Evolutionary conservation across 2,113 vertebrate genomes (phyloP).

Genomic region (Grantiella picta): DNA sequence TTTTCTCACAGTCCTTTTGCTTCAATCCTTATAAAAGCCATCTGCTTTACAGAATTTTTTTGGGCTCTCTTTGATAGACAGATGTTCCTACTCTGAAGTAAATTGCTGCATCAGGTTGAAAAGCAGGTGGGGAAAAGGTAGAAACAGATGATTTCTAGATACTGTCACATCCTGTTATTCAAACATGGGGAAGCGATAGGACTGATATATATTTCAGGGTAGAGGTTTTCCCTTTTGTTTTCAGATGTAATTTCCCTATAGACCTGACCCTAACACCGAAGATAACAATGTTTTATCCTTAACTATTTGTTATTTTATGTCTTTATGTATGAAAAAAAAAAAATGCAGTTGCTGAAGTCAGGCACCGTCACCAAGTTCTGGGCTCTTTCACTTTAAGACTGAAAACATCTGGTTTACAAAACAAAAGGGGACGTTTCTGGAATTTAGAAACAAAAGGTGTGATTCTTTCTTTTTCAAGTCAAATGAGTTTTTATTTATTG

Average conservation of each 20-base stretch:
- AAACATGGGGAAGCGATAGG: background rate
- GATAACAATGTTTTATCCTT: background rate
- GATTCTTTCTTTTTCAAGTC: background rate
- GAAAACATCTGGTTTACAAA: background rate
- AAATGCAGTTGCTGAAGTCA: background rate
- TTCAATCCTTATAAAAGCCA: background rate
- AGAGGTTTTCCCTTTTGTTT: background rate
- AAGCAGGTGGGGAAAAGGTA: background rate
- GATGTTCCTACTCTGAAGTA: background rate
- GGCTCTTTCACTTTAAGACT: background rate
- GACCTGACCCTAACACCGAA: background rate
- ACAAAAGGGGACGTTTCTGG: background rate
- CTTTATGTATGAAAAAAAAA: background rate
- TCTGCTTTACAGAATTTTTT: background rate
- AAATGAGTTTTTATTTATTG: background rate
- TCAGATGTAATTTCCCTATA: background rate
- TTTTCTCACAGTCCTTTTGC: background rate
- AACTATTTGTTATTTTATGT: background rate
- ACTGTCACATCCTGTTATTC: background rate
- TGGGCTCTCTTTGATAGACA: background rate
- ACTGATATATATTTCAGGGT: background rate
- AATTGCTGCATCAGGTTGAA: background rate
- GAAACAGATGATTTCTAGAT: background rate
- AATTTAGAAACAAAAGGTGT: background rate
- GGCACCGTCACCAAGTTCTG: background rate